Percentiles rank a stretch among this genome's conserved stretches.
These are phyloP conservation scores for Vespertilio murinus DNA, from an alignment of 2,797 vertebrate genomes.

Conservation along the genomic window DNA sequence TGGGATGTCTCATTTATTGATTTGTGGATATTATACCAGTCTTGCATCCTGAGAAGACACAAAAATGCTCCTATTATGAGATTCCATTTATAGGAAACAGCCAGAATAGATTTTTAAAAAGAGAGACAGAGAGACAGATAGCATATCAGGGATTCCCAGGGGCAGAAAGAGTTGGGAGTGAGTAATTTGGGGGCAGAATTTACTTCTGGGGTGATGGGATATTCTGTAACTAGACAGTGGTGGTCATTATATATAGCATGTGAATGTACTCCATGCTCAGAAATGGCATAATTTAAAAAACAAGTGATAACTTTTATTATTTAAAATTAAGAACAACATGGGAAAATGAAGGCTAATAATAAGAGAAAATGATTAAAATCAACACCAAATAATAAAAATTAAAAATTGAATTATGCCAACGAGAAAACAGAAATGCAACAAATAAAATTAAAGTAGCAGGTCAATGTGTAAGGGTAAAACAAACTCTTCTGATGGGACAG, in stretches of 20 bases:
- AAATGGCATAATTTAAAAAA: not conserved
- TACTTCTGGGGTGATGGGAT: not conserved
- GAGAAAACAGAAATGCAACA: not conserved
- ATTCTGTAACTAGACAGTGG: not conserved
- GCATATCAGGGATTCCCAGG: not conserved
- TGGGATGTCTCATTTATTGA: not conserved
- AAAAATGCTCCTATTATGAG: not conserved
- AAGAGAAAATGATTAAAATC: not conserved
- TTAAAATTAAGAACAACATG: not conserved
- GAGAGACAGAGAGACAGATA: not conserved
- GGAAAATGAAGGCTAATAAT: not conserved
- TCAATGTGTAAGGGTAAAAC: not conserved
- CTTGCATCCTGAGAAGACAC: too few relatives aligned
- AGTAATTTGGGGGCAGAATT: not conserved
- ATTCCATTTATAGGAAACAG: not conserved
- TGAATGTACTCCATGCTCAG: not conserved
- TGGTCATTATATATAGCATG: not conserved
- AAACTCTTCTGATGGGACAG: too few relatives aligned
- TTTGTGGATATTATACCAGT: not conserved
- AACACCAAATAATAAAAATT: not conserved
- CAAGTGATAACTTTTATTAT: not conserved
- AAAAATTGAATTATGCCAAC: not conserved
- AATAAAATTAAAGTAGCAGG: not conserved
- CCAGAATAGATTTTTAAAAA: not conserved
- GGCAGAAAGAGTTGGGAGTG: not conserved